Percentiles rank a stretch among this genome's conserved stretches.
Conservation (phyloP, 2,888 invertebrate species). For the Adineta ricciae region DNA sequence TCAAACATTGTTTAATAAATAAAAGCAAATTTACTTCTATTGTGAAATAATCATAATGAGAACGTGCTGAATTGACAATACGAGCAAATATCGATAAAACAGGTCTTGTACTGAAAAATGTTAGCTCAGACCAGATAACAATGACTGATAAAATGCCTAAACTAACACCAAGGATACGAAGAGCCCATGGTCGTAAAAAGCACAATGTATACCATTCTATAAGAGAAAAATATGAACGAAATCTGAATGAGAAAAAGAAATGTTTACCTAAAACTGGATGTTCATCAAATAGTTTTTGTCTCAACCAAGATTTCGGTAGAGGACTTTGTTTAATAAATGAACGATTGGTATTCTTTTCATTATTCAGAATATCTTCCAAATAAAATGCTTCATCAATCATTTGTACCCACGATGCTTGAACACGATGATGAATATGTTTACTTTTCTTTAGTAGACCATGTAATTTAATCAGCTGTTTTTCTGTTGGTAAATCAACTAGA, state of each 20-base stretch:
- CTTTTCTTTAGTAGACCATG: slow-evolving; percentile 74
- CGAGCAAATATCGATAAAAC: slow-evolving; percentile 92
- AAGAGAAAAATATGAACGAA: slow-evolving; percentile 31
- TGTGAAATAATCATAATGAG: slow-evolving; percentile 76
- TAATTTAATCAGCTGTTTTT: slow-evolving; percentile 74
- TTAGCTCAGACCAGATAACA: slow-evolving; percentile 98
- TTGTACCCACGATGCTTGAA: slow-evolving; percentile 83
- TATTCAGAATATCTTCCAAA: slow-evolving; percentile 75
- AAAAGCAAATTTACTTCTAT: slow-evolving; percentile 64
- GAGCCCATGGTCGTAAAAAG: slow-evolving; percentile 64
- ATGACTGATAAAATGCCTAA: slow-evolving; percentile 69
- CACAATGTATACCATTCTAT: slow-evolving; percentile 96
- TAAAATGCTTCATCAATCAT: slow-evolving; percentile 64
- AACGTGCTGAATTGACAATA: slow-evolving; percentile 70
- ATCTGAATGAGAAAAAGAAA: neutral
- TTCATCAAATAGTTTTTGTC: slow-evolving; percentile 39
- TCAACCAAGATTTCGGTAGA: neutral
- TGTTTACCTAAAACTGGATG: slow-evolving; percentile 46
- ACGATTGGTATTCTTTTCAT: slow-evolving; percentile 54
- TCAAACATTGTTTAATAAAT: slow-evolving; percentile 13
- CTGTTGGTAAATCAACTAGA: slow-evolving; percentile 51
- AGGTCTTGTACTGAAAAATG: slow-evolving; percentile 83
- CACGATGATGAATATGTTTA: slow-evolving; percentile 77
- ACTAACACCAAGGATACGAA: slow-evolving; percentile 57
- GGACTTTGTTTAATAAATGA: slow-evolving; percentile 24